phyloP scores from a whole-genome alignment of 2,113 vertebrate genomes.

The Callospermophilus lateralis region DNA sequence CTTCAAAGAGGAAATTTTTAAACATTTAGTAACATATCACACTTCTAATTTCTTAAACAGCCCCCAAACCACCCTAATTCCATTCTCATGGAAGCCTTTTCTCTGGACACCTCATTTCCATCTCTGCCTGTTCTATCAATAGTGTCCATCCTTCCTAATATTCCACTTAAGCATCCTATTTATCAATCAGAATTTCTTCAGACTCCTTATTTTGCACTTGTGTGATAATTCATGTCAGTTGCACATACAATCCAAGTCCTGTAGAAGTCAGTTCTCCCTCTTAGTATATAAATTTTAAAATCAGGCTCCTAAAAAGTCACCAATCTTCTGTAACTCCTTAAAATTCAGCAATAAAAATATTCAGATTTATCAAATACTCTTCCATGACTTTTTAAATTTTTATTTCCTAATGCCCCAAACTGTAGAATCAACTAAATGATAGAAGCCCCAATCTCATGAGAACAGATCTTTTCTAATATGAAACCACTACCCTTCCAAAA shows the following conservation, averaged over 20 bases:
- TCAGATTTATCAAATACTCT: not conserved
- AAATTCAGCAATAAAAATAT: not conserved
- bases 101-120: not conserved
- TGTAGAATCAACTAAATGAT: not conserved
- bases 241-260: not conserved
- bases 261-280: not conserved
- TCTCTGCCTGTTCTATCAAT: not conserved
- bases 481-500: not conserved
- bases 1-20: not conserved
- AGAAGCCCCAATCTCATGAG: not conserved
- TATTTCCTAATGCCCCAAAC: not conserved
- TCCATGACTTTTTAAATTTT: not conserved
- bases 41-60: not conserved
- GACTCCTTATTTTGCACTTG: not conserved
- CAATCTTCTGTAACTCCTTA: not conserved
- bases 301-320: not conserved
- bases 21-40: not conserved
- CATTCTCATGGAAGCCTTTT: not conserved
- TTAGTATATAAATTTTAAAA: not conserved
- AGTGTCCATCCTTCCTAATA: not conserved
- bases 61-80: accelerated
- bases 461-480: not conserved
- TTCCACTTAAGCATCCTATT: not conserved
- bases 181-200: not conserved
- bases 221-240: not conserved